Evolutionary conservation across 2,113 vertebrate genomes (phyloP).

Genomic region (Melozone crissalis): DNA sequence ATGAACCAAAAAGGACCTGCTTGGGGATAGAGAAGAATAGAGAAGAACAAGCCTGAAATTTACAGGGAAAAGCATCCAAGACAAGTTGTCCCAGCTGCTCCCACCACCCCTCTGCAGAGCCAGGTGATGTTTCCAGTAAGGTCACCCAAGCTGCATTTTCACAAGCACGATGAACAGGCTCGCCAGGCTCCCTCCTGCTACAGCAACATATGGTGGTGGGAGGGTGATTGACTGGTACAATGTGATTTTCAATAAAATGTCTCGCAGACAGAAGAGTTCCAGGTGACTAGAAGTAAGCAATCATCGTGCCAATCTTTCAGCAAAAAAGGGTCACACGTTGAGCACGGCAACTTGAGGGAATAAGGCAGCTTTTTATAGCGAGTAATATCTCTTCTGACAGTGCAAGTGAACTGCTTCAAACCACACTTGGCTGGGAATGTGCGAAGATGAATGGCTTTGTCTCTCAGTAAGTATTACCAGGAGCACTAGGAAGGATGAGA

Average conservation of each 20-base stretch:
- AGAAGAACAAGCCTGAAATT: background rate
- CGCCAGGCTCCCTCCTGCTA: conserved; percentile 14
- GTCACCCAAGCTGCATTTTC: conserved; percentile 14
- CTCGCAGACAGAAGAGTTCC: conserved; percentile 64
- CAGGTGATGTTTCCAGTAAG: background rate
- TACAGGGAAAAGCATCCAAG: background rate
- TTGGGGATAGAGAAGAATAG: background rate
- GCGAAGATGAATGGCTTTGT: conserved; percentile 71
- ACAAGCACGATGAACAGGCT: background rate
- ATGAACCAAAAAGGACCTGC: background rate
- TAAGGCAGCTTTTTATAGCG: conserved; percentile 67
- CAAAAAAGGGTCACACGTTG: conserved; percentile 53
- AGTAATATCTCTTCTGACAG: conserved; percentile 77
- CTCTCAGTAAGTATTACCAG: conserved; percentile 65
- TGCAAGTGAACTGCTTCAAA: conserved; percentile 62
- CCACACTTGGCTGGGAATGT: conserved; percentile 52
- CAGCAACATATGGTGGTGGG: conserved; percentile 45
- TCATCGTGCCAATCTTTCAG: conserved; percentile 50
- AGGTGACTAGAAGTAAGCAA: conserved; percentile 66
- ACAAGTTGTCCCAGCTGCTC: background rate
- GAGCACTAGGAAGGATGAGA: conserved; percentile 58
- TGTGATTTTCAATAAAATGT: conserved; percentile 60
- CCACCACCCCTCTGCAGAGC: background rate
- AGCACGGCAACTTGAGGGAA: conserved; percentile 40
- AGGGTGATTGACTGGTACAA: conserved; percentile 61